A percentile compares a stretch with the other conserved stretches of the same genome.
Conservation (phyloP, 2,888 invertebrate species). For the Hesperia comma region DNA sequence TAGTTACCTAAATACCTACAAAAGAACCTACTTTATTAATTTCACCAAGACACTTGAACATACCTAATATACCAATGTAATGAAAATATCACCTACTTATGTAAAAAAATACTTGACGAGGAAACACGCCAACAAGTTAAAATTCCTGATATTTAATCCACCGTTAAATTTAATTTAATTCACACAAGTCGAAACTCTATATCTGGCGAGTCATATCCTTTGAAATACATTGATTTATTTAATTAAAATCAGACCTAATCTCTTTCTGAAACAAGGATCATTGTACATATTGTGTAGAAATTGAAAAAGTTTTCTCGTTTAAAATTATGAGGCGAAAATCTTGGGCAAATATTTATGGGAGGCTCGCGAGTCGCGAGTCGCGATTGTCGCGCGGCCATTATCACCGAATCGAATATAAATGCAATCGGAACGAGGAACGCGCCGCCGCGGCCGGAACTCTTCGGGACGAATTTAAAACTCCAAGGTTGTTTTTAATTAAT, state of each 20-base stretch:
- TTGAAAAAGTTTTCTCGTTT: slow-evolving; percentile 81
- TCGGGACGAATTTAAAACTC: slow-evolving; percentile 43
- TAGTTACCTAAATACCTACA: too few species aligned
- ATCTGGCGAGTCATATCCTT: slow-evolving; percentile 1
- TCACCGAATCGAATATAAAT: slow-evolving; percentile 38
- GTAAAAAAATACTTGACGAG: too few species aligned
- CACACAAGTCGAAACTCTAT: neutral
- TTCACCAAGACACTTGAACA: too few species aligned
- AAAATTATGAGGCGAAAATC: slow-evolving; percentile 68
- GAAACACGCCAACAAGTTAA: neutral
- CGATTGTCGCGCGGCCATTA: slow-evolving; percentile 39
- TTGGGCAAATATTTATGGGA: slow-evolving; percentile 75
- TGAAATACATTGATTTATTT: slow-evolving; percentile 52
- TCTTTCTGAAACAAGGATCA: slow-evolving; percentile 54
- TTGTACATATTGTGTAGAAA: slow-evolving; percentile 66
- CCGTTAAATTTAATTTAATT: neutral
- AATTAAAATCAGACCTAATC: slow-evolving; percentile 69
- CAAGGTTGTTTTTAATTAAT: slow-evolving; percentile 81
- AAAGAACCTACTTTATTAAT: too few species aligned
- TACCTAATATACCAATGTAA: too few species aligned
- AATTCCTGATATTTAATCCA: neutral
- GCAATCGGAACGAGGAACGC: slow-evolving; percentile 33
- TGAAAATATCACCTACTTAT: too few species aligned
- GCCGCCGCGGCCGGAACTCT: slow-evolving; percentile 26
- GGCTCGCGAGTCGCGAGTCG: slow-evolving; percentile 44